These are phyloP conservation scores for Lagopus leucura DNA, from an alignment of 2,113 vertebrate species.

Conservation along the genomic window DNA sequence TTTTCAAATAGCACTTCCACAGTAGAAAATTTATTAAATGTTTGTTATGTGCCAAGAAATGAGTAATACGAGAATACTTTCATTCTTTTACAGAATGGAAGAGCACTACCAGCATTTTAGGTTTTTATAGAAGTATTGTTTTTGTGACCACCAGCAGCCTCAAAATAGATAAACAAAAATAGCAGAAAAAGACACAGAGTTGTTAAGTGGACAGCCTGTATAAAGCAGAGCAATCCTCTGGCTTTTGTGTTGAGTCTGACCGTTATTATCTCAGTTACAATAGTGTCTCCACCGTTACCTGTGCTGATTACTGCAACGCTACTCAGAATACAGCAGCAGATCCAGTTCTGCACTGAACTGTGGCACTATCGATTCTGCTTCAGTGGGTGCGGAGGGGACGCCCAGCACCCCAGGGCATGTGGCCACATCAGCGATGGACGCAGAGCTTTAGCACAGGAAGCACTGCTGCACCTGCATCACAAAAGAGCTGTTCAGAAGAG, in stretches of 20 bases:
- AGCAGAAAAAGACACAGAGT: not conserved
- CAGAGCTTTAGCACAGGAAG: fast-evolving
- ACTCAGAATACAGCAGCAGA: not conserved
- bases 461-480: not conserved
- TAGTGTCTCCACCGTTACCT: not conserved
- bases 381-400: not conserved
- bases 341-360: not conserved
- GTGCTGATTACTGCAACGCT: not conserved
- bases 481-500: not conserved
- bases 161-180: not conserved
- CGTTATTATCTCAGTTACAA: not conserved
- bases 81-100: constrained; percentile 17
- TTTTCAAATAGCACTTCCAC: constrained; percentile 20
- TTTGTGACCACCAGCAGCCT: not conserved
- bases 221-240: not conserved
- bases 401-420: not conserved
- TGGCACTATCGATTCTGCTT: not conserved
- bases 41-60: constrained; percentile 7
- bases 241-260: not conserved
- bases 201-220: not conserved
- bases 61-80: not conserved
- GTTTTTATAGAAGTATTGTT: not conserved
- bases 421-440: not conserved
- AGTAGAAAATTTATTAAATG: constrained; percentile 26
- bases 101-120: not conserved